These are phyloP conservation scores for Opisthocomus hoazin DNA, from an alignment of 2,113 vertebrate genomes.

Conservation along the genomic window DNA sequence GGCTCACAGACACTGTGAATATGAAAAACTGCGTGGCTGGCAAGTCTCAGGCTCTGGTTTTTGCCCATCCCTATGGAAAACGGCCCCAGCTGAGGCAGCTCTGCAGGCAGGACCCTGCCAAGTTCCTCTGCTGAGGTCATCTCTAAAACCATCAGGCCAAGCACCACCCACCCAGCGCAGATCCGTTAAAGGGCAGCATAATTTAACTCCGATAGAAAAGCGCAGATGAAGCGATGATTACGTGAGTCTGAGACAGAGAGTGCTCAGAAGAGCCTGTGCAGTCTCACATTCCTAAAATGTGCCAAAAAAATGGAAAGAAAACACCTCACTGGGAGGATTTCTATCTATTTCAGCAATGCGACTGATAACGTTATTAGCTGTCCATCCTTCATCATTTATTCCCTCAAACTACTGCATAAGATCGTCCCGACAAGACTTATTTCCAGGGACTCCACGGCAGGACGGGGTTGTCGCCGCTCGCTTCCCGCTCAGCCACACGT, in stretches of 20 bases:
- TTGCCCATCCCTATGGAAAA: background rate
- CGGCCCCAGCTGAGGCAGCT: background rate
- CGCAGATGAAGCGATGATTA: background rate
- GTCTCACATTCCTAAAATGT: background rate
- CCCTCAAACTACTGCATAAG: background rate
- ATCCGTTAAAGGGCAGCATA: accelerated
- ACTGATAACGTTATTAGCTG: background rate
- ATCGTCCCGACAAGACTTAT: background rate
- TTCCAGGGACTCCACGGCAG: background rate
- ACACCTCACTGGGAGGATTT: background rate
- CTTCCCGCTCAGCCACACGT: background rate
- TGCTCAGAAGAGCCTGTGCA: background rate
- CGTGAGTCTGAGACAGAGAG: background rate
- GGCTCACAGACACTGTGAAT: background rate
- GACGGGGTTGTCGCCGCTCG: background rate
- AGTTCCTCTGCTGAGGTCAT: background rate
- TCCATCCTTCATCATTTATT: background rate
- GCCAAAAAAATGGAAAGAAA: background rate
- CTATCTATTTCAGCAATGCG: background rate
- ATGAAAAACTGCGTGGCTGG: accelerated
- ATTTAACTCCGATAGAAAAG: background rate
- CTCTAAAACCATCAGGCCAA: background rate
- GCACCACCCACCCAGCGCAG: accelerated
- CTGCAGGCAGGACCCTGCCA: background rate
- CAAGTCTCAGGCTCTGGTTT: background rate